Base-by-base conservation (phyloP, 2,888 invertebrate species). In the Drosophila subquinaria region DNA sequence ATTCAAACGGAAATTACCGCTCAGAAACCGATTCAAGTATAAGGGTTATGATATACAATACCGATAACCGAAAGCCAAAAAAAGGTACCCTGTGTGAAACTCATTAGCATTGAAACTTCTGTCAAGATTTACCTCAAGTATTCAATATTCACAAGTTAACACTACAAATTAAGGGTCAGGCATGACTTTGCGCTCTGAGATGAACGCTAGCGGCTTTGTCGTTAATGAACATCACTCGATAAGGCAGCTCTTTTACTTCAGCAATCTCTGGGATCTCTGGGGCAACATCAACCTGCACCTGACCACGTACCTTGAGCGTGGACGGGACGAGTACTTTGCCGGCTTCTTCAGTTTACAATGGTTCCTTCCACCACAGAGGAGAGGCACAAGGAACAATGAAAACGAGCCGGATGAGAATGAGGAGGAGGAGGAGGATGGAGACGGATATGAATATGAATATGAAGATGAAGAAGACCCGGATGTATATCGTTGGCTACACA, bases 231-330 rank as follows among this genome's bases (percentile, higher is more conserved):
- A 17, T 4, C 8, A 36, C 10, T 53, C 52, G 36, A n/a, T 17
- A 20, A 36, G 51, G 3, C 45, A 74, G 27, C 53, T 89, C 5
- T 76, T 59, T 17, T 51, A 33, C 36, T 48, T 38, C 4, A 57
- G 17, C 15, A 42, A 65, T 11, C 6, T 78, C 5, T 70, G 53
- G 45, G 52, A 72, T 2, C 13, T 82, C 4, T 70, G 76, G 51
- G 64, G 50, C 20, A 45, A 45, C 5, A 15, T 73, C 0, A 64
- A 45, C 27, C 20, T 79, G 10, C 56, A 65, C 4, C 8, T 73
- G 17, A 69, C 73, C 45, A 69, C 85, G 23, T 83, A 65, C 42
- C 48, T 84, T 35, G 81, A 79, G 48, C 88, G 74, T 0, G 48
- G 48, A 0, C n/a, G 9, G 0, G 8, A 27, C 6, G 89, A 83